phyloP scores from a whole-genome alignment of 2,888 invertebrate species.

The Monopis laevigella region DNA sequence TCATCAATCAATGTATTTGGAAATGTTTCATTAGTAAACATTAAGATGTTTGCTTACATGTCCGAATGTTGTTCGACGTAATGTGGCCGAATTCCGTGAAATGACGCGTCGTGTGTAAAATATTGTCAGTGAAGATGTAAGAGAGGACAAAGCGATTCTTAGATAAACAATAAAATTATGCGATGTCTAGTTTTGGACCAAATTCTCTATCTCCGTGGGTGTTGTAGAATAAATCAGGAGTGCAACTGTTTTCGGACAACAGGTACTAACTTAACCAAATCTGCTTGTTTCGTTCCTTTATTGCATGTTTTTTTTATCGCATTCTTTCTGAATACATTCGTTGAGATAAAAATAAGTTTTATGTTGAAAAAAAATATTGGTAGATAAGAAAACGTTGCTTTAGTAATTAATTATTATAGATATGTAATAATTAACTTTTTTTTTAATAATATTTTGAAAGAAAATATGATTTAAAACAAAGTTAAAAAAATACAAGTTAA shows the following conservation, averaged over 20 bases:
- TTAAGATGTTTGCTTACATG: slow-evolving; percentile 68
- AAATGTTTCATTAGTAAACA: slow-evolving; percentile 67
- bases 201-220: slow-evolving; percentile 4
- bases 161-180: slow-evolving; percentile 13
- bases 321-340: too few species aligned
- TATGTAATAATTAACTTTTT: too few species aligned
- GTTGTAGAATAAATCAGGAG: slow-evolving; percentile 6
- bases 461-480: too few species aligned
- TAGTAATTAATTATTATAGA: too few species aligned
- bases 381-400: too few species aligned
- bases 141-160: slow-evolving; percentile 26
- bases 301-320: too few species aligned
- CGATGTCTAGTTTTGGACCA: slow-evolving; percentile 9
- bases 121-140: slow-evolving; percentile 42
- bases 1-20: slow-evolving; percentile 63
- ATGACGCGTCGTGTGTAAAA: slow-evolving; percentile 41
- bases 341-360: too few species aligned
- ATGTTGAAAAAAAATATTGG: too few species aligned
- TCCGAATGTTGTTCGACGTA: slow-evolving; percentile 50
- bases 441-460: too few species aligned
- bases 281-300: neutral
- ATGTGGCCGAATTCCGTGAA: slow-evolving; percentile 54
- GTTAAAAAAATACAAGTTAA: too few species aligned
- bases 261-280: slow-evolving; percentile 5
- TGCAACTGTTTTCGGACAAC: slow-evolving; percentile 4